A percentile compares a stretch with the other conserved stretches of the same genome.
Evolutionary conservation across 2,797 vertebrate species (phyloP).

Genomic region (Poeciliopsis infans): DNA sequence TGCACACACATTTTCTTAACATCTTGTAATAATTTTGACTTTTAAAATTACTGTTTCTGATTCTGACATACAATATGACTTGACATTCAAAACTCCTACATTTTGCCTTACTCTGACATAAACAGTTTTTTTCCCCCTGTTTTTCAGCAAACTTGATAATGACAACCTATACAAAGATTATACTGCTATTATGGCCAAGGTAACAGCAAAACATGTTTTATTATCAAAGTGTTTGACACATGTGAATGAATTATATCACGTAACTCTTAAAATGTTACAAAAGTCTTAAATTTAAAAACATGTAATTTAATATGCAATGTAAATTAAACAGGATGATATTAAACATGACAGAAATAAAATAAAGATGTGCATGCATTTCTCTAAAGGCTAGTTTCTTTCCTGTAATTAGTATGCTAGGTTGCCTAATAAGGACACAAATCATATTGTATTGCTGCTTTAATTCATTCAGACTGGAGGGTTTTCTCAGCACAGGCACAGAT

Average conservation of each 20-base stretch:
- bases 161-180: slow-evolving; percentile 90
- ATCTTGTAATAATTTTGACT: neutral
- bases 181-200: slow-evolving; percentile 94
- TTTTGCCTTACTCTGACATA: neutral
- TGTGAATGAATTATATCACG: neutral
- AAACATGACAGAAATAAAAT: neutral
- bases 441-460: neutral
- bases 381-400: neutral
- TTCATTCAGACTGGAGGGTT: neutral
- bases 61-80: neutral
- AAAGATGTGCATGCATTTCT: neutral
- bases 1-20: slow-evolving; percentile 21
- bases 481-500: neutral
- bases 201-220: slow-evolving; percentile 58
- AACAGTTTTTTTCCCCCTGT: neutral
- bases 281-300: neutral
- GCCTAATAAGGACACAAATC: neutral
- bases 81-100: neutral
- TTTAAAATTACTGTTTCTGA: neutral
- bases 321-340: neutral
- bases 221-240: slow-evolving; percentile 1
- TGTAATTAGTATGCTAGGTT: neutral
- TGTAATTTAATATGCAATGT: neutral
- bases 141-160: slow-evolving; percentile 84
- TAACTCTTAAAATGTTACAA: neutral